Evolutionary conservation across 2,888 invertebrate species (phyloP).

Genomic region (Psococerastis gibbosa): DNA sequence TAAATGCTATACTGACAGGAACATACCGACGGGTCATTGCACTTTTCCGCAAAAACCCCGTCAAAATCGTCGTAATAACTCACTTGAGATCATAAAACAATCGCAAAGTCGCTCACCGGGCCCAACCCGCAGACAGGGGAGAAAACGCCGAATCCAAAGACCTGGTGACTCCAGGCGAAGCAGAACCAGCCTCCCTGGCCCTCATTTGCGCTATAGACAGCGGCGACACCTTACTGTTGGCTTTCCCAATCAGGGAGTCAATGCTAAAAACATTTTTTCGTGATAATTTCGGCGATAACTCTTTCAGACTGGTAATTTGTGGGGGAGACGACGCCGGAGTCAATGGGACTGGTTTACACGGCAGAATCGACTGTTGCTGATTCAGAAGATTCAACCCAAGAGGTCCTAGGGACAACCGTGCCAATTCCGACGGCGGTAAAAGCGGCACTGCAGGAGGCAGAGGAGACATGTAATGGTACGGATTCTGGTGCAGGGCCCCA

Average conservation of each 20-base stretch:
- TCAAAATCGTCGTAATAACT: too few relatives aligned
- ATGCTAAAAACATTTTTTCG: conserved; percentile 29
- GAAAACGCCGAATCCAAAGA: conserved; percentile 48
- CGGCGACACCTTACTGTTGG: conserved; percentile 21
- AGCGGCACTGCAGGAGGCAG: conserved; percentile 28
- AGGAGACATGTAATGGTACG: conserved; percentile 23
- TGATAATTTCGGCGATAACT: conserved; percentile 14
- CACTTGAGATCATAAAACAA: too few relatives aligned
- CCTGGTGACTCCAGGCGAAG: conserved; percentile 22
- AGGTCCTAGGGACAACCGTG: conserved; percentile 34
- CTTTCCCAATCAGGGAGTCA: conserved; percentile 34
- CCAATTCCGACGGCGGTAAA: conserved; percentile 41
- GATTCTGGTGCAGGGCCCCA: conserved; percentile 26
- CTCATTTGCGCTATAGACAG: conserved; percentile 25
- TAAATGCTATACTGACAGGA: too few relatives aligned
- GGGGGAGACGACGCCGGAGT: conserved; percentile 17
- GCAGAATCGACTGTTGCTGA: conserved; percentile 17
- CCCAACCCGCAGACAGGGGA: conserved; percentile 35
- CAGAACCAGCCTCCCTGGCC: conserved; percentile 21
- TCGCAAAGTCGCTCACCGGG: conserved; percentile 19
- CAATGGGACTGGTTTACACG: conserved; percentile 20
- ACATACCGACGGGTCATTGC: too few relatives aligned
- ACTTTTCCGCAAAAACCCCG: too few relatives aligned
- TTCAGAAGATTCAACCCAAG: conserved; percentile 27
- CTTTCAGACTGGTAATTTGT: conserved; percentile 13